Base-by-base conservation (phyloP, 2,113 vertebrate genomes). In the Strix aluco region DNA sequence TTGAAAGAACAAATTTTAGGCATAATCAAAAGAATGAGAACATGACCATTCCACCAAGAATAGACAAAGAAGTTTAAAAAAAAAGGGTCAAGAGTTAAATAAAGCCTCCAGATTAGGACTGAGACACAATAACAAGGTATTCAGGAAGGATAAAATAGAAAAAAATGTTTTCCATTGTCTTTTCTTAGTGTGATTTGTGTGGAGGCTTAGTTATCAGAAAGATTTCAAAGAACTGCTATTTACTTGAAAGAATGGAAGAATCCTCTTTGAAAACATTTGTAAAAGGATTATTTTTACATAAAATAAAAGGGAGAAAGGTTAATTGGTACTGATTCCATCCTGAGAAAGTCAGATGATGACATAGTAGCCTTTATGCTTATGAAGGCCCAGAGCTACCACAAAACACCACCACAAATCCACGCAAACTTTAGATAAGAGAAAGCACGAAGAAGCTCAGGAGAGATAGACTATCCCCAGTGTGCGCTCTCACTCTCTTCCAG, bases 401-500 rank as follows among this genome's bases (percentile, higher is more conserved):
- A 49, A 90, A 32, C 26, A 19, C 5, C 9, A 40, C 12, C 19
- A 58, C 44, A 89, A 62, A 34, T 34, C 63, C 38, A 29, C 0
- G 0, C 32, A 52, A 23, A 40, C 12, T 46, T 86, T 8, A 86
- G 30, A 54, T 10, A 40, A 57, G 4, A 40, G 16, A n/a, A 90
- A 63, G 18, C 5, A n/a, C 2, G 4, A 26, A 73, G 57, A 27
- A 18, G 0, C 16, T 52, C 17, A 21, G 21, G 13, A 66, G 20
- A 63, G 36, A 49, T 14, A 0, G 0, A 16, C 11, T 49, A 15
- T 36, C 21, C 54, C 12, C 32, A 40, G 3, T 3, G 10, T 54
- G 8, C 9, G 10, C 13, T n/a, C 16, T 66, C 34, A 10, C 9
- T n/a, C 19, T 14, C 8, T 46, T 29, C 11, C 27, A 52, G 10